Conservation (phyloP, 2,888 invertebrate genomes). For the Metopia argyrocephala region DNA sequence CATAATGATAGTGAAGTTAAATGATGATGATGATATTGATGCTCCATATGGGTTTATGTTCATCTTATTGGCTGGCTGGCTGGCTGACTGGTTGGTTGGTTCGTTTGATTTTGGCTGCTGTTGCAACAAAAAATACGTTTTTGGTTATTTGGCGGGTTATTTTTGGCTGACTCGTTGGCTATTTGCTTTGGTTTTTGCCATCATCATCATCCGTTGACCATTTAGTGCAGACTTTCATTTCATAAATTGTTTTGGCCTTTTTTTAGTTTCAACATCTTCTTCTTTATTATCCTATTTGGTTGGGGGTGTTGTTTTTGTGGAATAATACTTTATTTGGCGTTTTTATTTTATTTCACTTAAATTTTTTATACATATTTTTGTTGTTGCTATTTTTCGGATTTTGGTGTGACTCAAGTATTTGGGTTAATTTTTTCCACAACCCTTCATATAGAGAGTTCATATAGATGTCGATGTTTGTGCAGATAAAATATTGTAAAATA, state of each 20-base stretch:
- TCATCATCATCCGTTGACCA: slow-evolving; percentile 45
- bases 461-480: slow-evolving; percentile 34
- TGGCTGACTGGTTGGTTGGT: slow-evolving; percentile 1
- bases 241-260: slow-evolving; percentile 42
- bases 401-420: slow-evolving; percentile 31
- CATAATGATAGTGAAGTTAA: not conserved
- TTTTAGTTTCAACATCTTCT: not conserved
- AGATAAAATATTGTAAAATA: slow-evolving; percentile 11
- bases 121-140: too few relatives aligned
- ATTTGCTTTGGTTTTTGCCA: slow-evolving; percentile 25
- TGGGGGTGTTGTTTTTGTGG: not conserved
- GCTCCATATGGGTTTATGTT: not conserved
- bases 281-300: not conserved
- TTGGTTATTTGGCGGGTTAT: slow-evolving; percentile 11
- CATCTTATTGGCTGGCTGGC: slow-evolving; percentile 1
- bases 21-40: not conserved
- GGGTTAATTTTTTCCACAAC: slow-evolving; percentile 18
- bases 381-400: not conserved
- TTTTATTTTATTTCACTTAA: not conserved
- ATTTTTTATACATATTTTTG: not conserved
- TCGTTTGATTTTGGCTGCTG: too few relatives aligned
- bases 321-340: slow-evolving; percentile 28
- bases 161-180: not conserved
- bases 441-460: slow-evolving; percentile 5
- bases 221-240: slow-evolving; percentile 48